phyloP scores from a whole-genome alignment of 92 coral and sea anemone species.

The Porites rus region DNA sequence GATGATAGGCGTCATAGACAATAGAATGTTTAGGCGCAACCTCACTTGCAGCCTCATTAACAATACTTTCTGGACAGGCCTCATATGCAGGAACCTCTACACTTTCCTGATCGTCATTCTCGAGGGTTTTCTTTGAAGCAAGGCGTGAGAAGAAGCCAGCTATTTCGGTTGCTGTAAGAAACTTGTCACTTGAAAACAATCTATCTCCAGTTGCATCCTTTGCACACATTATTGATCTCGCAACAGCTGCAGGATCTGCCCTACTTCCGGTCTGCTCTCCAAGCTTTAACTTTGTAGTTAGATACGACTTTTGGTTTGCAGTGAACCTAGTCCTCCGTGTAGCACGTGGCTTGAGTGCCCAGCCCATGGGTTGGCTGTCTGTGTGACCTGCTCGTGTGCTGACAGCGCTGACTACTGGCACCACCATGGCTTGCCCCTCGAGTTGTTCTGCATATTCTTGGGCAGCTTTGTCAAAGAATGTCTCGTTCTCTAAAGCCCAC shows the following conservation, averaged over 20 bases:
- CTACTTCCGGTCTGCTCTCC: conserved; percentile 71
- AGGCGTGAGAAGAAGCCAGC: too few relatives aligned
- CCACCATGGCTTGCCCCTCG: conserved; percentile 38
- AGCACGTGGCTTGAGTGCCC: conserved; percentile 68
- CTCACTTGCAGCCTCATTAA: conserved; percentile 37
- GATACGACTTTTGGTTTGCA: conserved; percentile 56
- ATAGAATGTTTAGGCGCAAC: conserved; percentile 48
- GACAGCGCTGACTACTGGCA: conserved; percentile 23
- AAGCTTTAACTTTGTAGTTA: conserved; percentile 62
- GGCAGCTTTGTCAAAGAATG: conserved; percentile 61
- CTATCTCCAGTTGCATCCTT: too few relatives aligned
- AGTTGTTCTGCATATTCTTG: conserved; percentile 47
- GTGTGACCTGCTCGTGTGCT: conserved; percentile 24
- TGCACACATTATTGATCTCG: too few relatives aligned
- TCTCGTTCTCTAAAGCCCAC: conserved; percentile 51
- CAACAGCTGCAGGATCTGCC: conserved; percentile 74
- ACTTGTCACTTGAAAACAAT: too few relatives aligned
- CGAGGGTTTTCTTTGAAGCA: too few relatives aligned
- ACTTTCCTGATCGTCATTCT: conserved; percentile 44
- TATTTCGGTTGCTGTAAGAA: too few relatives aligned
- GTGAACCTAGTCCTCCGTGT: conserved; percentile 67
- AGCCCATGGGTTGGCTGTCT: conserved; percentile 37
- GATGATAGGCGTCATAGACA: conserved; percentile 9
- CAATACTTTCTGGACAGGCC: neutral
- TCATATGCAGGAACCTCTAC: conserved; percentile 30